Evolutionary conservation across 2,888 invertebrate genomes (phyloP).

Genomic region (Bugulina stolonifera): DNA sequence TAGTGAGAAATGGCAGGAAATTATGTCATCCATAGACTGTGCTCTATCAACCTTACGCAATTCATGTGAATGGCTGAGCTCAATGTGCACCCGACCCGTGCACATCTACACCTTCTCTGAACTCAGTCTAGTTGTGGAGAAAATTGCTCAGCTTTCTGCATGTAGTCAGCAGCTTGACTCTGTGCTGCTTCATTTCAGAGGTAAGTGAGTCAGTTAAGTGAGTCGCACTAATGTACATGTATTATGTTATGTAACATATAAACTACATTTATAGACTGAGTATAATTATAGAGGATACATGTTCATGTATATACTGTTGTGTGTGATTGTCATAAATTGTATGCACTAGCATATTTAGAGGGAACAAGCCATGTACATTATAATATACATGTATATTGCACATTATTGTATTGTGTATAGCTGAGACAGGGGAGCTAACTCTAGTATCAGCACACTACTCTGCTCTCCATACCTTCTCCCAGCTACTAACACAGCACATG

Average conservation of each 20-base stretch:
- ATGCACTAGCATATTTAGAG: too few species aligned
- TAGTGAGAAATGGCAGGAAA: background rate
- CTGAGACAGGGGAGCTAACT: background rate
- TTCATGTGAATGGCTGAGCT: background rate
- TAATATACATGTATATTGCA: too few species aligned
- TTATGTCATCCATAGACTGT: background rate
- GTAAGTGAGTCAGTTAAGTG: too few species aligned
- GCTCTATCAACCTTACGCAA: background rate
- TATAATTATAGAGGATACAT: too few species aligned
- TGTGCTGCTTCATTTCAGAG: background rate
- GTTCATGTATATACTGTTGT: too few species aligned
- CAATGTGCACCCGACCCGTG: background rate
- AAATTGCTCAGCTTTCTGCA: background rate
- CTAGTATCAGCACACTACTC: background rate
- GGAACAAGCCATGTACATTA: too few species aligned
- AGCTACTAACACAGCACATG: background rate
- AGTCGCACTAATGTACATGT: too few species aligned
- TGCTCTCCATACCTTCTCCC: background rate
- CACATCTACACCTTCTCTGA: background rate
- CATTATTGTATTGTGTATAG: too few species aligned
- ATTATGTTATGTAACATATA: too few species aligned
- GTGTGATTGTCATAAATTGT: too few species aligned
- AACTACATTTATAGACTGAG: too few species aligned
- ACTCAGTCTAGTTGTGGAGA: background rate
- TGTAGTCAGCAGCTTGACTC: background rate